Conservation (phyloP, 2,797 vertebrate genomes). For the Halcyon badia region DNA sequence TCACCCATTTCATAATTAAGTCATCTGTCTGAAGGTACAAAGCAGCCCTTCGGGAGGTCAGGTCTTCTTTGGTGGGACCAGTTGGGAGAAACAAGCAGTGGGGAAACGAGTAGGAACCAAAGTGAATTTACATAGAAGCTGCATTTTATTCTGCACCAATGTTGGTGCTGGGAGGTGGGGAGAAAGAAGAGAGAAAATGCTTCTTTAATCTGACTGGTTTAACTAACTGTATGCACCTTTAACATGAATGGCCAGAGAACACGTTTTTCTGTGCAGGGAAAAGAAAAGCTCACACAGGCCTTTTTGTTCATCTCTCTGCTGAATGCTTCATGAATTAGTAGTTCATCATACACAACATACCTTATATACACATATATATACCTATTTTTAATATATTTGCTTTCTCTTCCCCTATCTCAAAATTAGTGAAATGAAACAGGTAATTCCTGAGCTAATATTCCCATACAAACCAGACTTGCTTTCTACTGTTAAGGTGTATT, state of each 20-base stretch:
- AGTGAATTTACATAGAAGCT: background rate
- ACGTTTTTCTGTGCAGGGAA: background rate
- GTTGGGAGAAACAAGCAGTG: background rate
- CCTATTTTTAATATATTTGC: background rate
- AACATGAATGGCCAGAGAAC: background rate
- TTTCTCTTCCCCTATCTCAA: background rate
- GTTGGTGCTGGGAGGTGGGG: background rate
- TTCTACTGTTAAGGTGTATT: background rate
- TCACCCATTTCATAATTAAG: background rate
- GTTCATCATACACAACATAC: background rate
- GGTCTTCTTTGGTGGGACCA: background rate
- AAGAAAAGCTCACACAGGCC: background rate
- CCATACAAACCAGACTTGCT: background rate
- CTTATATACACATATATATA: fast-evolving
- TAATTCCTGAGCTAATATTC: background rate
- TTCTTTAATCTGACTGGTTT: background rate
- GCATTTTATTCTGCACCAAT: background rate
- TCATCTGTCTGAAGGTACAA: background rate
- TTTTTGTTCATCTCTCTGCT: background rate
- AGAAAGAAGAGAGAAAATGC: background rate
- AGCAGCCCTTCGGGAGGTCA: background rate
- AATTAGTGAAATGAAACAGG: background rate
- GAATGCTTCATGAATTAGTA: background rate
- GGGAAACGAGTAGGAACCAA: background rate
- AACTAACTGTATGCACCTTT: background rate